Evolutionary conservation across 2,888 invertebrate species (phyloP), one percentile per base, ranked within the genome.

Genomic region (Sphaerophoria rueppellii): DNA sequence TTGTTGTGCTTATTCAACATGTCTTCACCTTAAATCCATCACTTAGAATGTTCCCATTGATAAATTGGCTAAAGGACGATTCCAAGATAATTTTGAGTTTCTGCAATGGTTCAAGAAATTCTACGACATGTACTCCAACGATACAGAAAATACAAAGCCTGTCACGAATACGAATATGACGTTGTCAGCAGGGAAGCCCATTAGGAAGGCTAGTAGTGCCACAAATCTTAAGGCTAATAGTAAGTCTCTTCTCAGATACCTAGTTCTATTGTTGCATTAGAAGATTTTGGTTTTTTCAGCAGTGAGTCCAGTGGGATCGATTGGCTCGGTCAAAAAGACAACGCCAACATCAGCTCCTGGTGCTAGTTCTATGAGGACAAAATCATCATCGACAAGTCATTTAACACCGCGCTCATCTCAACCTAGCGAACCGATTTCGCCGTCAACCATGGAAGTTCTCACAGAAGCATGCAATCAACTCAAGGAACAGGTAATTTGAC

Each of bases 71-170:
- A 99, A 98, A 93, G 98, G 97, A 90, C 95, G 98, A 89, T 99
- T 99, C 93, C 99, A 99, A 94, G 99, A 99, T 94, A 99, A 99
- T 93, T 99, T 99, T 94, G 99, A 99, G 93, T 99, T 99, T 93
- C 95, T 99, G 89, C 99, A 99, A 93, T 99, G 99, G 99, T 99
- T 99, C 94, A 99, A 99, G 94, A 98, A 98, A 92, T 99, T 99
- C 93, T 99, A 98, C 93, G 99, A 99, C 93, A 97, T 98, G 88
- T 99, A 99, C 94, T 98, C 98, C 93, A 95, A 95, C 90, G 98
- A 97, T 90, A 93, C 95, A 89, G 97, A 98, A 71, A 90, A 90
- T 9, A 3, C 70, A 14, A 87, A 6, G 71, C 54, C 40, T 48
- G 58, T 73, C 0, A 80, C 82, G 0, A 89, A 89, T 54, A 82